These are phyloP conservation scores for Rhynchotus rufescens DNA, from an alignment of 2,797 vertebrate species.

Conservation along the genomic window DNA sequence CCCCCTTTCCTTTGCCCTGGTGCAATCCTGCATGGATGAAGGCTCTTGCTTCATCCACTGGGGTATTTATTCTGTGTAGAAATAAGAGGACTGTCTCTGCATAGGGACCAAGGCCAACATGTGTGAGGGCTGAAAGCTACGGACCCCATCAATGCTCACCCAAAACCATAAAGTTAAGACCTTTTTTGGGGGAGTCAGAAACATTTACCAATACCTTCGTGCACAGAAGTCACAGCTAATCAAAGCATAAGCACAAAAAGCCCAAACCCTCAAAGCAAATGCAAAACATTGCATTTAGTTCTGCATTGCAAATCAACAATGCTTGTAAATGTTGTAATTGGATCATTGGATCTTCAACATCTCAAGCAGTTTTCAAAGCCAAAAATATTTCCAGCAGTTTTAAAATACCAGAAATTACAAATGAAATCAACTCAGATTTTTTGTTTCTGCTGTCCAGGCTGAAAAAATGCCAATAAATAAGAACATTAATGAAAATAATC, in stretches of 20 bases:
- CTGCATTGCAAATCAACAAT: not conserved
- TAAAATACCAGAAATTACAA: not conserved
- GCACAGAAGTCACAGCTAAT: not conserved
- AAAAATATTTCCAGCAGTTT: not conserved
- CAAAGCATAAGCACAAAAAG: no score
- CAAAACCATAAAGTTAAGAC: not conserved
- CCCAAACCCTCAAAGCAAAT: not conserved
- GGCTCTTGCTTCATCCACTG: not conserved
- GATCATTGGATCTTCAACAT: no score
- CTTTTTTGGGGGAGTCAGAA: not conserved
- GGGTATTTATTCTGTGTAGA: not conserved
- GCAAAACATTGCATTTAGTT: not conserved
- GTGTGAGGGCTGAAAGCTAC: not conserved
- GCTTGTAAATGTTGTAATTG: not conserved
- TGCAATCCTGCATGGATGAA: not conserved
- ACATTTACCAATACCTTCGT: not conserved
- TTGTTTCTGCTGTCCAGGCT: not conserved
- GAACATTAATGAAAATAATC: not conserved
- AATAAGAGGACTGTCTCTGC: not conserved
- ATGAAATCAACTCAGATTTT: not conserved
- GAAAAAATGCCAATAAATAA: not conserved
- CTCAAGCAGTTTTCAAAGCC: not conserved
- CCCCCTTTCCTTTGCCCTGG: not conserved
- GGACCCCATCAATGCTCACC: no score
- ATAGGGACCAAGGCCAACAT: not conserved